Conservation (phyloP, 2,113 vertebrate species). For the Aegotheles bennettii region DNA sequence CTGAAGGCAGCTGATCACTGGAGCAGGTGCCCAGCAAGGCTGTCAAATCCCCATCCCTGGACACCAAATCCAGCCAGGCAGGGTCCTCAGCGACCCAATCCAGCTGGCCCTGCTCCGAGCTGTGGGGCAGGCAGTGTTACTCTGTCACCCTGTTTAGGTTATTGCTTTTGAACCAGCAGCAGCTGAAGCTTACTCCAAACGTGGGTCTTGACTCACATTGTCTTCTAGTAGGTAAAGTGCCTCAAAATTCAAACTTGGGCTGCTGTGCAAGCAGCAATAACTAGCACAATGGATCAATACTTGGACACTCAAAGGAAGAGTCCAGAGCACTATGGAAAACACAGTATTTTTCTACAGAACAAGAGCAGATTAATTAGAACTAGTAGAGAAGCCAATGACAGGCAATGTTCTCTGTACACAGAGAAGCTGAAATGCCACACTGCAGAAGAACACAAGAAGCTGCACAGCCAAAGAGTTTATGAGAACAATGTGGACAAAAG, state of each 20-base stretch:
- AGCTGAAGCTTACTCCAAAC: background rate
- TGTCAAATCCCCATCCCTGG: background rate
- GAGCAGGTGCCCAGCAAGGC: background rate
- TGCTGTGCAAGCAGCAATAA: background rate
- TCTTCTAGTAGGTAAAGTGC: background rate
- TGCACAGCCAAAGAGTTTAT: background rate
- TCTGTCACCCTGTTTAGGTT: too few relatives aligned
- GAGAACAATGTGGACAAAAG: rapidly evolving
- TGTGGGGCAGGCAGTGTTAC: rapidly evolving
- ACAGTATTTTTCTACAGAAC: background rate
- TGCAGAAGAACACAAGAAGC: background rate
- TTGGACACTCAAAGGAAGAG: background rate
- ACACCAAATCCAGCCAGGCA: background rate
- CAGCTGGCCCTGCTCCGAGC: background rate
- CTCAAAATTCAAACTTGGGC: background rate
- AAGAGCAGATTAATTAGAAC: background rate
- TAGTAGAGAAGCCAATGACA: background rate
- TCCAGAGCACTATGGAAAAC: background rate
- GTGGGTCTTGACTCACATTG: background rate
- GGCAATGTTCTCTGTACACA: background rate
- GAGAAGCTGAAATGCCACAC: background rate
- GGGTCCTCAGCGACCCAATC: rapidly evolving
- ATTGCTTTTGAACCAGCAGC: background rate
- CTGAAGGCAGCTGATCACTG: background rate
- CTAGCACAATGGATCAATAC: background rate